Conservation (phyloP, 2,888 invertebrate genomes). For the Leptodirus hochenwartii region DNA sequence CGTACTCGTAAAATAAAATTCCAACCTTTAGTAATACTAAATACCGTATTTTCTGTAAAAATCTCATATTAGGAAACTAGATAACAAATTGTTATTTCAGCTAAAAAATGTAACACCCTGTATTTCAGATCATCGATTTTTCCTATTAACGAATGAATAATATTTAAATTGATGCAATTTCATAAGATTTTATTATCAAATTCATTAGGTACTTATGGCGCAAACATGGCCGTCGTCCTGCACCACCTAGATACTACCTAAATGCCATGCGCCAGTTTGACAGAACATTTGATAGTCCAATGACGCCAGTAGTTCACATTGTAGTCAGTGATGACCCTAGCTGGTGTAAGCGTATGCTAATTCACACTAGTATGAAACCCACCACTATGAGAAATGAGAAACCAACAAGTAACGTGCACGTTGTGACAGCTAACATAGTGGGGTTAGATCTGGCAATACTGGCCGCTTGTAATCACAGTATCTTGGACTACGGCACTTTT, state of each 20-base stretch:
- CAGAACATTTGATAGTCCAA: constrained; percentile 20
- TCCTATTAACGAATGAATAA: too few species aligned
- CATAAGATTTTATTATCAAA: too few species aligned
- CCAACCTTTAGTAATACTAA: too few species aligned
- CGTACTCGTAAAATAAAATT: too few species aligned
- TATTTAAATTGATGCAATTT: too few species aligned
- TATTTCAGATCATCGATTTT: too few species aligned
- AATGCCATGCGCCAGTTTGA: constrained; percentile 28
- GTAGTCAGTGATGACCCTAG: constrained; percentile 30
- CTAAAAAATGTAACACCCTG: too few species aligned
- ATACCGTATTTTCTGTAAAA: too few species aligned
- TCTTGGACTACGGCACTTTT: constrained; percentile 33
- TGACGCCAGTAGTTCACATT: constrained; percentile 22
- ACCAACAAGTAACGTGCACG: constrained; percentile 25
- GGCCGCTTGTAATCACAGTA: constrained; percentile 32
- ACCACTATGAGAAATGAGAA: too few species aligned
- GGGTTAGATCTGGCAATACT: constrained; percentile 30
- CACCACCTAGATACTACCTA: constrained; percentile 24
- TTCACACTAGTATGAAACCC: constrained; percentile 13
- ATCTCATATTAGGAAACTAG: too few species aligned
- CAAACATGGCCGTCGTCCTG: constrained; percentile 28
- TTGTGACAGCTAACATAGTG: constrained; percentile 22
- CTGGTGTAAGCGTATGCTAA: constrained; percentile 28
- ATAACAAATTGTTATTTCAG: too few species aligned
- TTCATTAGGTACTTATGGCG: constrained; percentile 34